These are phyloP conservation scores for Zoroaster sp. DNA, from an alignment of 53 echinoderm and acorn worm genomes.

Conservation along the genomic window DNA sequence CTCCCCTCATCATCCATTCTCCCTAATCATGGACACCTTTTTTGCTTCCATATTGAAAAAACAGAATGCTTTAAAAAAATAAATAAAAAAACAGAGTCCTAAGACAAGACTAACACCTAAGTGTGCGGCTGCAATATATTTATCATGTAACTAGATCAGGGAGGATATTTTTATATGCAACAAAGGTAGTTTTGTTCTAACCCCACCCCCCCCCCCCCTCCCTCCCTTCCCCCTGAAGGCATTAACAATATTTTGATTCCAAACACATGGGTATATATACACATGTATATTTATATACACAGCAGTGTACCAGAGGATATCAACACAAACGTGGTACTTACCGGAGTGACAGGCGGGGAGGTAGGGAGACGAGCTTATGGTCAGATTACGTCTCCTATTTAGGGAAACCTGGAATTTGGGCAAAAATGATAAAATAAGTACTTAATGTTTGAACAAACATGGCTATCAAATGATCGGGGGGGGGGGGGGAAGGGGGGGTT, in stretches of 20 bases:
- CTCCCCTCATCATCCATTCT: too few species aligned
- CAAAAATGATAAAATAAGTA: conserved; percentile 2
- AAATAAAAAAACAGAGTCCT: not conserved
- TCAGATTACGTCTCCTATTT: not conserved
- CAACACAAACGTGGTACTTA: conserved; percentile 43
- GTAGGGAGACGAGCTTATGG: not conserved
- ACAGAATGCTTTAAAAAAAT: too few species aligned
- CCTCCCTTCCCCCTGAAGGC: not conserved
- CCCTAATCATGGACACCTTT: too few species aligned
- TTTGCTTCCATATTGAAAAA: too few species aligned
- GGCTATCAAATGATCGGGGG: too few species aligned
- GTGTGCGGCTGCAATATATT: not conserved
- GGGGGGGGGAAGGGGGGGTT: not conserved
- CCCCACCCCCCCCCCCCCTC: not conserved
- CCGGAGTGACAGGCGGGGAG: not conserved
- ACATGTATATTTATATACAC: too few species aligned
- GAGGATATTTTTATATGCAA: not conserved
- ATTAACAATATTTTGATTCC: conserved; percentile 8
- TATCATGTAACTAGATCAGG: not conserved
- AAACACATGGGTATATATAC: conserved; percentile 25
- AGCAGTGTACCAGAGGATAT: conserved; percentile 12
- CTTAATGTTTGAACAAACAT: conserved; percentile 1
- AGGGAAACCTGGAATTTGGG: conserved; percentile 18
- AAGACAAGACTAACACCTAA: not conserved
- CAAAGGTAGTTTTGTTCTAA: conserved; percentile 11